A percentile compares a stretch with the other conserved stretches of the same genome.
phyloP scores from a whole-genome alignment of 2,797 vertebrate genomes.

The Cossypha heuglini region DNA sequence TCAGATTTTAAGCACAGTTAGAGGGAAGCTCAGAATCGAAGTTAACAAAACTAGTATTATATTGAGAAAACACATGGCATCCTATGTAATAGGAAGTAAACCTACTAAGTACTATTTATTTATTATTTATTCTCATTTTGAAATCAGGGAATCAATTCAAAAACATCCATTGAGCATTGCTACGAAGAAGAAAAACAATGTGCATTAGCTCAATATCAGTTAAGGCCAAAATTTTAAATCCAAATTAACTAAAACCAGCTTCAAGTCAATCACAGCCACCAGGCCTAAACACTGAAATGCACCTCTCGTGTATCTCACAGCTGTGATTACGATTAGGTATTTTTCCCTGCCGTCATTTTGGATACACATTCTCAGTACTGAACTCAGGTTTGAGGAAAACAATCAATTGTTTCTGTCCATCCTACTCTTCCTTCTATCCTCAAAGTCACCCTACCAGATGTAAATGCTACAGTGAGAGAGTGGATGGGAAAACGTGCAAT shows the following conservation, averaged over 20 bases:
- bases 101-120: not conserved
- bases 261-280: not conserved
- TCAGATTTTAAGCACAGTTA: not conserved
- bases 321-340: not conserved
- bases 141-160: not conserved
- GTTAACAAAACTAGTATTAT: not conserved
- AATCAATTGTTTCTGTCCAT: not conserved
- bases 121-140: not conserved
- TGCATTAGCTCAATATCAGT: not conserved
- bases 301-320: not conserved
- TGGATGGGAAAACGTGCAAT: not conserved
- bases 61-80: not conserved
- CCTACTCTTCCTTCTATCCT: not conserved
- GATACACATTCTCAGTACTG: not conserved
- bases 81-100: not conserved
- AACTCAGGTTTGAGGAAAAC: not conserved
- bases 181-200: not conserved
- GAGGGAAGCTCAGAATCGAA: not conserved
- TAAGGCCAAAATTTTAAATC: not conserved
- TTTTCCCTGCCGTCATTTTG: not conserved
- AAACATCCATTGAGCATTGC: not conserved
- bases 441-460: not conserved
- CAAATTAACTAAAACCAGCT: not conserved
- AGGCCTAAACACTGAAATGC: not conserved
- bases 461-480: not conserved